Percentiles rank a stretch among this genome's conserved stretches.
phyloP scores from a whole-genome alignment of 2,888 invertebrate genomes.

The Rhagophthalmus giganteus region DNA sequence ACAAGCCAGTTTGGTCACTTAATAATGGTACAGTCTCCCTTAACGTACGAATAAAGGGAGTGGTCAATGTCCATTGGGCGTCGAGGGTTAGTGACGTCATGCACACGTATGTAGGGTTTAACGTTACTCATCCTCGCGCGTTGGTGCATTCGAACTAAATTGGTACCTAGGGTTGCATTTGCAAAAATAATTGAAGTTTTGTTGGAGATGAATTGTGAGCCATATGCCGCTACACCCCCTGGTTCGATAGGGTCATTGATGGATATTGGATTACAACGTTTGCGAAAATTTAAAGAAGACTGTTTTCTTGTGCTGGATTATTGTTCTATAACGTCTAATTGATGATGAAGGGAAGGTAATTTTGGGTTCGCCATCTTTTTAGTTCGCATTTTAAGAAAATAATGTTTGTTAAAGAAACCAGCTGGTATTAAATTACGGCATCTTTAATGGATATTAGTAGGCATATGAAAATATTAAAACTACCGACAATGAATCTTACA shows the following conservation, averaged over 20 bases:
- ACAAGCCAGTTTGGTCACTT: slow-evolving; percentile 21
- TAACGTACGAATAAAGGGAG: slow-evolving; percentile 38
- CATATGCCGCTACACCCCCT: slow-evolving; percentile 34
- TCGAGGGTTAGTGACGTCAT: slow-evolving; percentile 36
- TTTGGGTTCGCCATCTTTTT: not conserved
- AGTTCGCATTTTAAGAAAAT: too few species aligned
- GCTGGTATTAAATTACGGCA: too few species aligned
- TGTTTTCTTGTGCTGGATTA: slow-evolving; percentile 14
- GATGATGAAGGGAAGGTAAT: not conserved
- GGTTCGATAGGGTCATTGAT: slow-evolving; percentile 25
- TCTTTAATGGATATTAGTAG: too few species aligned
- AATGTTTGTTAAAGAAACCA: too few species aligned
- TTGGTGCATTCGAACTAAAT: slow-evolving; percentile 21
- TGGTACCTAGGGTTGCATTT: slow-evolving; percentile 30
- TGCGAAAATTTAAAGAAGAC: slow-evolving; percentile 31
- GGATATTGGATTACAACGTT: slow-evolving; percentile 32
- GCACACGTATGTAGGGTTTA: slow-evolving; percentile 27
- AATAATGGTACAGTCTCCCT: slow-evolving; percentile 44
- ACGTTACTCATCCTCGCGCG: slow-evolving; percentile 30
- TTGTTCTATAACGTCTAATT: not conserved
- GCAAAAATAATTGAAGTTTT: slow-evolving; percentile 38
- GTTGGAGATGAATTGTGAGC: slow-evolving; percentile 25
- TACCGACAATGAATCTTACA: too few species aligned
- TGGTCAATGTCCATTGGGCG: slow-evolving; percentile 47
- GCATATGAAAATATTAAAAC: too few species aligned